phyloP scores from a whole-genome alignment of 2,797 vertebrate genomes.

The Myotis planiceps region DNA sequence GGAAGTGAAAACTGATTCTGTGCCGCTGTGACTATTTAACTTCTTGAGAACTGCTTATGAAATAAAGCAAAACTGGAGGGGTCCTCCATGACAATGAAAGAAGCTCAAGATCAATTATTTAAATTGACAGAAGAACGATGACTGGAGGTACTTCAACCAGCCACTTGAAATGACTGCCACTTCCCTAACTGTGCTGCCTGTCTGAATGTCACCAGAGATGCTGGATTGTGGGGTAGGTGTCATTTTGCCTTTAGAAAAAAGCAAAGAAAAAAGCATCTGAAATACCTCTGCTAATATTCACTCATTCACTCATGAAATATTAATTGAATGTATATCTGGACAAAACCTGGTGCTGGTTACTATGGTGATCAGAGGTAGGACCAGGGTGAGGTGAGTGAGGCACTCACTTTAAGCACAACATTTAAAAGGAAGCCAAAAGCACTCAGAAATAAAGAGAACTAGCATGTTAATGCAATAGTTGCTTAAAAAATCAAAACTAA shows the following conservation, averaged over 20 bases:
- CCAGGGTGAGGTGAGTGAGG: background rate
- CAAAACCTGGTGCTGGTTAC: background rate
- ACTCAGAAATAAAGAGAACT: background rate
- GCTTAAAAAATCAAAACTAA: conserved; percentile 4
- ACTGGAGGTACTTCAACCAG: background rate
- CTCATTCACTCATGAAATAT: background rate
- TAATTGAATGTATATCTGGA: background rate
- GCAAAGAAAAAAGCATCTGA: background rate
- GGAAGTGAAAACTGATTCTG: conserved; percentile 64
- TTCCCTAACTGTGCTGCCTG: background rate
- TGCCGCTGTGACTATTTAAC: conserved; percentile 35
- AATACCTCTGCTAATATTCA: background rate
- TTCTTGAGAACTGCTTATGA: background rate
- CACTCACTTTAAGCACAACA: background rate
- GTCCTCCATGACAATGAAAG: conserved; percentile 26
- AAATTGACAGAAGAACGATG: conserved; percentile 20
- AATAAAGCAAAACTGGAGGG: conserved; percentile 29
- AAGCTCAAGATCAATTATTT: conserved; percentile 25
- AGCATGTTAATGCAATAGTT: background rate
- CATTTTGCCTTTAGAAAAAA: conserved; percentile 51
- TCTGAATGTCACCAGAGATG: conserved; percentile 2
- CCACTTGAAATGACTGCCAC: background rate
- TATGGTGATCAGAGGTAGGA: background rate
- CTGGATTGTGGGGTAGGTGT: background rate
- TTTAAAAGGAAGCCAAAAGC: background rate